Conservation (phyloP, 2,888 invertebrate species). For the Drosophila sordidapex region DNA sequence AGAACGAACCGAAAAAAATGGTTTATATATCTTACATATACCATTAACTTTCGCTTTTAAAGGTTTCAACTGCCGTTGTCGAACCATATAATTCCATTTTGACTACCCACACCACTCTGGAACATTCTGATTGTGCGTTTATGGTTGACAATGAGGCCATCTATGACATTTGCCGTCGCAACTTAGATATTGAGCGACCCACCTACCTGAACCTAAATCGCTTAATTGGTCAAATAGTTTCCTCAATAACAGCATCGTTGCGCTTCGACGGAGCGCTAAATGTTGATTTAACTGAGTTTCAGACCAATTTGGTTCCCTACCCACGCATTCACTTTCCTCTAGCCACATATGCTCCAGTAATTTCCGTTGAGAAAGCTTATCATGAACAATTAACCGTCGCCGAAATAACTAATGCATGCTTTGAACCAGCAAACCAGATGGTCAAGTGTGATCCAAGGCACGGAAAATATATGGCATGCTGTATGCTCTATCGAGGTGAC, state of each 20-base stretch:
- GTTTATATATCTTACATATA: background rate
- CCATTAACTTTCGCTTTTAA: background rate
- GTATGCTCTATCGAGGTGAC: constrained; percentile 96
- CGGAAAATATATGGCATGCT: constrained; percentile 97
- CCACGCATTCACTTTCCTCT: constrained; percentile 98
- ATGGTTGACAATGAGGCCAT: constrained; percentile 97
- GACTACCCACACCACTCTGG: constrained; percentile 95
- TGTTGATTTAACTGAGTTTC: constrained; percentile 97
- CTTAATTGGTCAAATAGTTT: constrained; percentile 94
- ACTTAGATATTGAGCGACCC: constrained; percentile 93
- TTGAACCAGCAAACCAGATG: constrained; percentile 98
- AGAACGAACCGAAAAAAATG: background rate
- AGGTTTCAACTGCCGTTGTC: constrained; percentile 92
- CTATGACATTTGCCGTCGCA: constrained; percentile 94
- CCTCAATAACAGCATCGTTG: constrained; percentile 96
- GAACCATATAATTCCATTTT: constrained; percentile 97
- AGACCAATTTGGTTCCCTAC: constrained; percentile 96
- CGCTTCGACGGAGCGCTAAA: constrained; percentile 96
- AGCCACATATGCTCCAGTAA: constrained; percentile 95
- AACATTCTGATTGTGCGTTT: constrained; percentile 95
- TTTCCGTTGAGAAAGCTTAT: constrained; percentile 96
- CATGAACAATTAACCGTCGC: constrained; percentile 96
- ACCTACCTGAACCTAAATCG: constrained; percentile 95
- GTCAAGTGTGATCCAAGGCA: constrained; percentile 96
- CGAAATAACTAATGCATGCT: constrained; percentile 97